A percentile compares a stretch with the other conserved stretches of the same genome.
phyloP scores from a whole-genome alignment of 2,888 invertebrate species.

The Troilus luridus region DNA sequence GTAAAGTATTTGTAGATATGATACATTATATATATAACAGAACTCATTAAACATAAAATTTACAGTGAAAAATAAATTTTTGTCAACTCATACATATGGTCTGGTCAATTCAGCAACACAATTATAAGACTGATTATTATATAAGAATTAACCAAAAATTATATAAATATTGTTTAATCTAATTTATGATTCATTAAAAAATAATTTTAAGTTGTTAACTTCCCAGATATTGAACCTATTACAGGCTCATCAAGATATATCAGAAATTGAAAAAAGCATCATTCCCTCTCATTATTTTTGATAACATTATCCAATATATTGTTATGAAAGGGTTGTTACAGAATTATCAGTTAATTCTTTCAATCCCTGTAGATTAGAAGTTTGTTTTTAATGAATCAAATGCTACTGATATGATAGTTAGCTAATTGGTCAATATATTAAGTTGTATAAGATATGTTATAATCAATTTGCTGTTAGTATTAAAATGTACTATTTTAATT shows the following conservation, averaged over 20 bases:
- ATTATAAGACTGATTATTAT: background rate
- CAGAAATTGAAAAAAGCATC: background rate
- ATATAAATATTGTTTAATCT: background rate
- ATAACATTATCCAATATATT: no score
- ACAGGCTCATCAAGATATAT: background rate
- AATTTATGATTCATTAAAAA: background rate
- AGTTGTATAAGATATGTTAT: background rate
- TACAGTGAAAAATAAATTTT: background rate
- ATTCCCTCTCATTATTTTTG: no score
- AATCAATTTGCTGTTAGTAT: background rate
- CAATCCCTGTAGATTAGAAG: no score
- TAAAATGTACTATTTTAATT: background rate
- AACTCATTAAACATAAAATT: background rate
- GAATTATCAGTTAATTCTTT: no score
- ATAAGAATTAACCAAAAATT: background rate
- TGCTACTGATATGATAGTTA: background rate
- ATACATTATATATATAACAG: no score
- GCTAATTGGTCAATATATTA: background rate
- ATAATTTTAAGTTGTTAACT: background rate
- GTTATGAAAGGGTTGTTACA: no score
- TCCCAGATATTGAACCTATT: background rate
- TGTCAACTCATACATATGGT: background rate
- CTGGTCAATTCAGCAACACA: background rate
- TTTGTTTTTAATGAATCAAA: no score
- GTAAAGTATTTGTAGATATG: background rate